phyloP scores from a whole-genome alignment of 2,113 vertebrate genomes.

The Pelodiscus sinensis region DNA sequence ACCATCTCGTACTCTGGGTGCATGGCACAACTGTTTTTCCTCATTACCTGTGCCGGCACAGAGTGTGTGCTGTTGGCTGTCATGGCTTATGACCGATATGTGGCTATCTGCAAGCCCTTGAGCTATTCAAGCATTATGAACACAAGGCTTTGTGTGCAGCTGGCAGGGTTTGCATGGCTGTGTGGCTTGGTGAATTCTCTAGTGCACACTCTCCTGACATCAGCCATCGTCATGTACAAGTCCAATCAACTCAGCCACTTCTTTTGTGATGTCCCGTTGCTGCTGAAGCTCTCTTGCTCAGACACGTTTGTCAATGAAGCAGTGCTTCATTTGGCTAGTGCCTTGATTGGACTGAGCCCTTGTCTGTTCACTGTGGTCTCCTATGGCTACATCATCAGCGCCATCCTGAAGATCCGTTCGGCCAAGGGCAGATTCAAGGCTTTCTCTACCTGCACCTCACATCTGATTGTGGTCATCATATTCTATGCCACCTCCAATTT shows the following conservation, averaged over 20 bases:
- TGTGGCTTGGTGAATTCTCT: constrained; percentile 46
- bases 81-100: constrained; percentile 10
- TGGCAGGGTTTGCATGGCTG: constrained; percentile 18
- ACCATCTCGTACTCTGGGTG: constrained; percentile 47
- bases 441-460: constrained; percentile 55
- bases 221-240: constrained; percentile 36
- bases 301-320: constrained; percentile 43
- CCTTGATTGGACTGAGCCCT: constrained; percentile 7
- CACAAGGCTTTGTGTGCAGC: constrained; percentile 4
- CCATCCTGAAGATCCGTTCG: constrained; percentile 16
- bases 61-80: constrained; percentile 57
- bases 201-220: not conserved
- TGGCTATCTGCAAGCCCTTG: constrained; percentile 49
- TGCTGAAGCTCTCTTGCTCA: constrained; percentile 47
- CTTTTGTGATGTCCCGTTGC: constrained; percentile 42
- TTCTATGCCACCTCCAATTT: constrained; percentile 67
- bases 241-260: constrained; percentile 41
- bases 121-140: constrained; percentile 9
- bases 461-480: constrained; percentile 55
- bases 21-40: constrained; percentile 62
- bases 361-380: constrained; percentile 40
- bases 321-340: not conserved
- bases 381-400: constrained; percentile 3
- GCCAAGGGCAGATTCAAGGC: constrained; percentile 17
- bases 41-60: not conserved